phyloP scores from a whole-genome alignment of 92 coral and sea anemone species.

The Parazoanthus atlanticus region DNA sequence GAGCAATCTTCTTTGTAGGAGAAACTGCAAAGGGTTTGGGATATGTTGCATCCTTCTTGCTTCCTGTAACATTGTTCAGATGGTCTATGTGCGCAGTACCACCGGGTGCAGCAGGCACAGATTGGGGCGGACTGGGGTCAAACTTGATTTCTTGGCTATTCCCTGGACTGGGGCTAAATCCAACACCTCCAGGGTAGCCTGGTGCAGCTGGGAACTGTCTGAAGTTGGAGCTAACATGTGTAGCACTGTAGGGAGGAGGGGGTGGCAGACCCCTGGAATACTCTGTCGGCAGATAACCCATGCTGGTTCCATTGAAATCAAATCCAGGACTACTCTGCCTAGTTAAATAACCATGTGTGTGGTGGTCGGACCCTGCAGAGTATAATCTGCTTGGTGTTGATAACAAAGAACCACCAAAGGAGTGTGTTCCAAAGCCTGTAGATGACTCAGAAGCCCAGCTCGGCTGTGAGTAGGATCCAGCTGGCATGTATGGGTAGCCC shows the following conservation, averaged over 20 bases:
- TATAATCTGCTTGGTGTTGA: slow-evolving; percentile 60
- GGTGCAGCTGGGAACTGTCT: slow-evolving; percentile 11
- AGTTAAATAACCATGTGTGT: slow-evolving; percentile 61
- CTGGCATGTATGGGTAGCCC: not conserved
- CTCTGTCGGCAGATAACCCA: slow-evolving; percentile 45
- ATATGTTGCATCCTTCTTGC: slow-evolving; percentile 51
- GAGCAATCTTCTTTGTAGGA: slow-evolving; percentile 79
- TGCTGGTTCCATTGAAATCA: slow-evolving; percentile 52
- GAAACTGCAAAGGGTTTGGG: slow-evolving; percentile 72
- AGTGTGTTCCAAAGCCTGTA: slow-evolving; percentile 46
- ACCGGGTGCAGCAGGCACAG: not conserved
- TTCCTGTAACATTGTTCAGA: slow-evolving; percentile 31
- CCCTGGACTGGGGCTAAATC: not conserved
- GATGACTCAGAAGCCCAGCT: slow-evolving; percentile 68
- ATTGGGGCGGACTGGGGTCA: slow-evolving; percentile 8
- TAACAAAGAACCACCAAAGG: slow-evolving; percentile 47
- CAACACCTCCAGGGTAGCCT: not conserved
- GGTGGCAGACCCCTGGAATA: slow-evolving; percentile 70
- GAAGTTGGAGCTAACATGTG: slow-evolving; percentile 32
- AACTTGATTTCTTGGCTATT: slow-evolving; percentile 16
- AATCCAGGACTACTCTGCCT: slow-evolving; percentile 64
- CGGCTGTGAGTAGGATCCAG: slow-evolving; percentile 37
- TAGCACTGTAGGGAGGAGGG: slow-evolving; percentile 67
- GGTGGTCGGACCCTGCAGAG: slow-evolving; percentile 57
- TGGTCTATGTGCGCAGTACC: slow-evolving; percentile 8